phyloP scores from a whole-genome alignment of 1,140 invertebrate genomes.

The Hycleus phaleratus region DNA sequence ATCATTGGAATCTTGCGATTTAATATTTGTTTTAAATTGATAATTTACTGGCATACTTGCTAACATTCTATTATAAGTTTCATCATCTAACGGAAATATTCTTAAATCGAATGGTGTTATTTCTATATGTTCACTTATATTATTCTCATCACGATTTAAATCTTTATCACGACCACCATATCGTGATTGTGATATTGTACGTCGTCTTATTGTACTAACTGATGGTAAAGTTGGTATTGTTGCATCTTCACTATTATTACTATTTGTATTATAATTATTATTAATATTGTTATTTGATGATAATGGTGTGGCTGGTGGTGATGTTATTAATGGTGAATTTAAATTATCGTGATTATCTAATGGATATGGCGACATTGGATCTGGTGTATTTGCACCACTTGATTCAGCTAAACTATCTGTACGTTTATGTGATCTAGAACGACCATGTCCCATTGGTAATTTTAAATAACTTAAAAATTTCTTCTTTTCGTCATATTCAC shows the following conservation, averaged over 20 bases:
- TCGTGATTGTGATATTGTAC: conserved; percentile 45
- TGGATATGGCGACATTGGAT: conserved; percentile 45
- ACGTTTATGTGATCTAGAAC: conserved; percentile 52
- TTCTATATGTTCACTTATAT: conserved; percentile 27
- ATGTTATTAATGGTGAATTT: conserved; percentile 46
- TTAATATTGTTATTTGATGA: conserved; percentile 15
- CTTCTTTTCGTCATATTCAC: conserved; percentile 70
- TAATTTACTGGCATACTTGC: conserved; percentile 58
- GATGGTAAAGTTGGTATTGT: conserved; percentile 31
- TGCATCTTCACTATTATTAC: conserved; percentile 29
- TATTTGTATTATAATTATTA: background rate
- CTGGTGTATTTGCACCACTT: conserved; percentile 65
- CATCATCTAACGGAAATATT: conserved; percentile 65
- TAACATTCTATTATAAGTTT: conserved; percentile 61
- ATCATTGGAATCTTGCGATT: conserved; percentile 28
- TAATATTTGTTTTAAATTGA: conserved; percentile 37
- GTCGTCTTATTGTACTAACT: conserved; percentile 39
- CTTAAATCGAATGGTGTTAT: conserved; percentile 63
- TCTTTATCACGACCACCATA: conserved; percentile 39
- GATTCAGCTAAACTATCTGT: conserved; percentile 60
- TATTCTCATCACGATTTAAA: conserved; percentile 38
- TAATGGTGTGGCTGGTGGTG: conserved; percentile 51
- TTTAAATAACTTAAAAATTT: conserved; percentile 67
- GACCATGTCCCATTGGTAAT: conserved; percentile 50
- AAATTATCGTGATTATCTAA: conserved; percentile 40